Percentiles rank a stretch among this genome's conserved stretches.
Conservation (phyloP, 2,797 vertebrate species). For the Pseudochirops corinnae region DNA sequence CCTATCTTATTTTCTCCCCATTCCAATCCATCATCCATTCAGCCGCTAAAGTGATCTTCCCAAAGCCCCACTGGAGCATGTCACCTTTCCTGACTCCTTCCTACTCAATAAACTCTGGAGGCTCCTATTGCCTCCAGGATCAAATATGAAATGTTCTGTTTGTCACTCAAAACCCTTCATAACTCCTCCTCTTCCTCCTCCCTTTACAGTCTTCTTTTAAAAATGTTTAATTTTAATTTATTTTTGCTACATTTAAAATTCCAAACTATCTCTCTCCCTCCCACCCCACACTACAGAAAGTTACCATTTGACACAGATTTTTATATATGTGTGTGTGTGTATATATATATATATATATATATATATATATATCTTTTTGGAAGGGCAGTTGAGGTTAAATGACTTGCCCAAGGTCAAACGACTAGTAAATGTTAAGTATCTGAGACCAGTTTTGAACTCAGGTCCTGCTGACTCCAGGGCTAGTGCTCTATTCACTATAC, state of each 20-base stretch:
- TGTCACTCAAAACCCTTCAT: not conserved
- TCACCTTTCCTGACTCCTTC: not conserved
- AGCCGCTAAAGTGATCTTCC: not conserved
- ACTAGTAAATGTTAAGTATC: no score
- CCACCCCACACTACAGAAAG: not conserved
- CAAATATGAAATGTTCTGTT: not conserved
- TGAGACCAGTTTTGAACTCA: no score
- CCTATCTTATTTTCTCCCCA: not conserved
- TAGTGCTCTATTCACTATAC: no score
- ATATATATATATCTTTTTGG: no score
- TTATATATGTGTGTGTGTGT: no score
- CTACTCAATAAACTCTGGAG: not conserved
- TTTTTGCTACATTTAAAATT: not conserved
- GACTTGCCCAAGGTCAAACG: no score
- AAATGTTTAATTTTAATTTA: not conserved
- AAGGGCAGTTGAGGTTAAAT: no score
- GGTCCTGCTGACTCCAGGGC: no score
- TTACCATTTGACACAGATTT: not conserved
- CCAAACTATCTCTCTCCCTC: not conserved
- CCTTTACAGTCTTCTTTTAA: not conserved
- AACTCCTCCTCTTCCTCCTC: not conserved
- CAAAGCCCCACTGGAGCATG: not conserved
- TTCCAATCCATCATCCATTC: not conserved
- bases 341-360: no score
- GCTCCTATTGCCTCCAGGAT: not conserved